Evolutionary conservation across 2,113 vertebrate genomes (phyloP).

Genomic region (Penelope pileata): DNA sequence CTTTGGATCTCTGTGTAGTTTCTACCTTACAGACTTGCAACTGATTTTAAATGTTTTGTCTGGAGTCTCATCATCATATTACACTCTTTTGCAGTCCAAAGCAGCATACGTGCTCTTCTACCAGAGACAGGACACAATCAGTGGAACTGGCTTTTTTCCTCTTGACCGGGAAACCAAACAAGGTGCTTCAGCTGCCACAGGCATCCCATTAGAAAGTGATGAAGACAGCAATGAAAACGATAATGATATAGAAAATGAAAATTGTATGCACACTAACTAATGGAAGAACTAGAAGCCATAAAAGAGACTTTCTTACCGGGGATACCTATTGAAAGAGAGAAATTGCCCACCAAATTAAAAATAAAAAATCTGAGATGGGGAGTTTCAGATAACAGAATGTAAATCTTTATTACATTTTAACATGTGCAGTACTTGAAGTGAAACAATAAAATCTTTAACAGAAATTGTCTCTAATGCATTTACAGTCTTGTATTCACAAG

Average conservation of each 20-base stretch:
- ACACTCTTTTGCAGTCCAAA: slow-evolving; percentile 86
- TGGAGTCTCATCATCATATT: not conserved
- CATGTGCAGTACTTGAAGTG: slow-evolving; percentile 85
- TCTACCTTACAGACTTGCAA: not conserved
- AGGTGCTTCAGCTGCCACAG: slow-evolving; percentile 84
- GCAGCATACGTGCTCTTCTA: slow-evolving; percentile 98
- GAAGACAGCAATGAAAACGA: slow-evolving; percentile 86
- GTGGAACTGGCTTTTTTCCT: slow-evolving; percentile 95
- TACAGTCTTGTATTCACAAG: slow-evolving; percentile 84
- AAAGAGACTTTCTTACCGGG: slow-evolving; percentile 76
- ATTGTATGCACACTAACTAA: slow-evolving; percentile 96
- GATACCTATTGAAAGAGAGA: slow-evolving; percentile 69
- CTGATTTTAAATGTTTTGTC: not conserved
- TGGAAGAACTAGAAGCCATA: slow-evolving; percentile 88
- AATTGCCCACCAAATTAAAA: slow-evolving; percentile 80
- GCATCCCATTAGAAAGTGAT: slow-evolving; percentile 84
- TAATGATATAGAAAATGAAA: slow-evolving; percentile 86
- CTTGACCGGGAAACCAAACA: slow-evolving; percentile 89
- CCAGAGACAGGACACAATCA: slow-evolving; percentile 94
- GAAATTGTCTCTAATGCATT: slow-evolving; percentile 83
- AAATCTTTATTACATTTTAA: slow-evolving; percentile 84
- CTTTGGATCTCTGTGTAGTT: not conserved
- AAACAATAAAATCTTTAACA: slow-evolving; percentile 84
- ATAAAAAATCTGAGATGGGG: slow-evolving; percentile 78
- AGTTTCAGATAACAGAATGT: slow-evolving; percentile 84